Evolutionary conservation across 2,113 vertebrate species (phyloP).

Genomic region (Thermophis baileyi): DNA sequence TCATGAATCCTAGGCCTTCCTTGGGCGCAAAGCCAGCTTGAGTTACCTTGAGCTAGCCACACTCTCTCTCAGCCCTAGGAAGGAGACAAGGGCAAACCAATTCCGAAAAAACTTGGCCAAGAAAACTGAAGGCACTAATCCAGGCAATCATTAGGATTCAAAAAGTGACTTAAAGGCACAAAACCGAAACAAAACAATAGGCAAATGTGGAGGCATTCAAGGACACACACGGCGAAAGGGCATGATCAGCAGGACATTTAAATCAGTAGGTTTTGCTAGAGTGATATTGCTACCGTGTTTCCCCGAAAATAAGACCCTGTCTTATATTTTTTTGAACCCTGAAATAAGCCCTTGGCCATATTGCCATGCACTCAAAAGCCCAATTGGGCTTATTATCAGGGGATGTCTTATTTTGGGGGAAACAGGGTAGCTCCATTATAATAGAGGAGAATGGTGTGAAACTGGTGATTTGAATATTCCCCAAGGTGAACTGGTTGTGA

Average conservation of each 20-base stretch:
- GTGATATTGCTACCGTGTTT: too few species aligned
- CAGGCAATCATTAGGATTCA: background rate
- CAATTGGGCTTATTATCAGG: too few species aligned
- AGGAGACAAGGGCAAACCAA: background rate
- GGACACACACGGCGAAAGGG: background rate
- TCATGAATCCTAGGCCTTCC: background rate
- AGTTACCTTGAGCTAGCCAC: background rate
- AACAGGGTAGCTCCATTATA: background rate
- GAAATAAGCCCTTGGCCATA: too few species aligned
- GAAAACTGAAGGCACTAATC: background rate
- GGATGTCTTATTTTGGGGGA: too few species aligned
- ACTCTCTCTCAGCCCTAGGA: background rate
- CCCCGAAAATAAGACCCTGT: too few species aligned
- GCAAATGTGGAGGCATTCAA: background rate
- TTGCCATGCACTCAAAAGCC: too few species aligned
- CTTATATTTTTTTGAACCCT: too few species aligned
- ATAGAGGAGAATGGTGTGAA: background rate
- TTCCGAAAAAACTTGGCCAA: background rate
- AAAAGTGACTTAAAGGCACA: background rate
- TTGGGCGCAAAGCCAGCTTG: background rate
- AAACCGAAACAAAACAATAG: background rate
- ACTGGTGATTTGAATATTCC: background rate
- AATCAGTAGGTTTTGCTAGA: background rate
- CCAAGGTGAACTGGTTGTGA: background rate
- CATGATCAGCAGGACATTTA: background rate